Evolutionary conservation across 2,113 vertebrate species (phyloP).

Genomic region (Corythoichthys intestinalis): DNA sequence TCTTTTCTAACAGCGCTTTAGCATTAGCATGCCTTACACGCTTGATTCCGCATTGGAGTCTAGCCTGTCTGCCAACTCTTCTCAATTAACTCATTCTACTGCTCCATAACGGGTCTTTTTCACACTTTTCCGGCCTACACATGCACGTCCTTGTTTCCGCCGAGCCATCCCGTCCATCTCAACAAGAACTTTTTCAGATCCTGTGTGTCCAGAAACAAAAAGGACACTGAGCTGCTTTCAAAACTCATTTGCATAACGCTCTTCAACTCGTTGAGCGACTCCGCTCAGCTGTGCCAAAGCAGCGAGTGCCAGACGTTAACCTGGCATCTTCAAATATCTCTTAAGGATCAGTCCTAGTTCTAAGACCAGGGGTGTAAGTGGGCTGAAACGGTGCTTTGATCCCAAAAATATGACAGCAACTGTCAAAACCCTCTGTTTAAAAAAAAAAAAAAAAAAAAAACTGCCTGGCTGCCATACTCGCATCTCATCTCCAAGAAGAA

Average conservation of each 20-base stretch:
- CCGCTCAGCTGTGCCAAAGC: slow-evolving; percentile 26
- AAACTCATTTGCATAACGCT: slow-evolving; percentile 62
- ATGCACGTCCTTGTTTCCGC: slow-evolving; percentile 57
- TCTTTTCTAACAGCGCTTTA: neutral
- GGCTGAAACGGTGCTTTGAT: no score
- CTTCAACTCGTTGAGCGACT: slow-evolving; percentile 44
- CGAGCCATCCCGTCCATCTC: slow-evolving; percentile 60
- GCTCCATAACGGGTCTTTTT: slow-evolving; percentile 55
- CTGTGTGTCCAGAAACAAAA: slow-evolving; percentile 61
- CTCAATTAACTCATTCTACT: slow-evolving; percentile 56
- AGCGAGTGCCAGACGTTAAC: slow-evolving; percentile 9
- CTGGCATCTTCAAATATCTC: slow-evolving; percentile 10
- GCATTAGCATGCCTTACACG: slow-evolving; percentile 20
- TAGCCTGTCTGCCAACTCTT: slow-evolving; percentile 40
- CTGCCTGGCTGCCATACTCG: no score
- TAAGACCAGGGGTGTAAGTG: no score
- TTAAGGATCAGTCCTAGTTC: neutral
- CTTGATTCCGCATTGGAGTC: slow-evolving; percentile 41
- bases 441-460: no score
- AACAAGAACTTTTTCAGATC: slow-evolving; percentile 56
- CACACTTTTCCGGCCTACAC: slow-evolving; percentile 53
- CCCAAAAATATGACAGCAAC: no score
- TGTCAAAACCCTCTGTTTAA: no score
- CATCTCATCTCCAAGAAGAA: no score
- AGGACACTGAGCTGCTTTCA: slow-evolving; percentile 54